Evolutionary conservation across 1,140 invertebrate genomes (phyloP), one percentile per base, ranked within the genome.

Genomic region (Acarapis woodi): DNA sequence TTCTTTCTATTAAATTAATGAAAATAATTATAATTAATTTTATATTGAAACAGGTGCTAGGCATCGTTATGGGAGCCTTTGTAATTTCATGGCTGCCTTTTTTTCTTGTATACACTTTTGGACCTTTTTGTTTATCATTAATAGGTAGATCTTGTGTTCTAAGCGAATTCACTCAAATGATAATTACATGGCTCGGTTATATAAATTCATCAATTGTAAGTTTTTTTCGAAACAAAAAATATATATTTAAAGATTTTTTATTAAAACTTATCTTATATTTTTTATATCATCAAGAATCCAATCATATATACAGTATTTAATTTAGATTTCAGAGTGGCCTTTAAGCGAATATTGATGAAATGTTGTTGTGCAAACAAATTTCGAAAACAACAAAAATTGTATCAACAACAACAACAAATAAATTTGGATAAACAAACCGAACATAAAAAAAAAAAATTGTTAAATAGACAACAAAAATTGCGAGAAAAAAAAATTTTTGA

Each of bases 251-350:
- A 70, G 47, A 58, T 82, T 37, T 70, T 73, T 29, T 78, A 80
- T 53, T 77, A 83, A 49, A 76, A 82, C 77, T 24, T 96, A 87
- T 87, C 65, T 96, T 32, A 87, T 87, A 19, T 97, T 94, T 53
- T 68, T 88, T 39, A 96, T 96, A 56, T 90, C 82, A 16, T 77
- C 76, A n/a, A 62, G 90, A 94, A 94, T 58, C 87, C 87, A 9
- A 66, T 93, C 46, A 93, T 94, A 45, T 96, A 94, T 56, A 90
- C 83, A 15, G 88, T 90, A 52, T 94, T 90, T 55, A 93, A 94
- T 59, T 64, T 87, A 51, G 87, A 94, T 52, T 94, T 93, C 55
- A 65, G 85, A 40, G 64, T 71, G 50, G 83, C 85, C 3, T 93
- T 93, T 53, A 79, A 80, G 51, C 32, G 32, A 9, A 53, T 43